phyloP scores from a whole-genome alignment of 2,888 invertebrate genomes.

The Phyllotreta striolata region DNA sequence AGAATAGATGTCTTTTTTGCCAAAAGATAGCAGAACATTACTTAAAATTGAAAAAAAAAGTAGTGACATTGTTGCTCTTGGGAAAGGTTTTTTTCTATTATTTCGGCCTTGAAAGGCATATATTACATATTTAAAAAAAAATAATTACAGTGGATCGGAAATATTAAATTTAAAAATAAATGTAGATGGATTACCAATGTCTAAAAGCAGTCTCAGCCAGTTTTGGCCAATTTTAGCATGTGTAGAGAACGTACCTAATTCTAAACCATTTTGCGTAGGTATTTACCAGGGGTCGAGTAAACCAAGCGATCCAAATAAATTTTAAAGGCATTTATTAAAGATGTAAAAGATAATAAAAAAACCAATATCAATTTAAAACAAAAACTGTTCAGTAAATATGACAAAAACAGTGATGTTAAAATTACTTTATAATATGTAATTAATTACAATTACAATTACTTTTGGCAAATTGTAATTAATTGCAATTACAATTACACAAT shows the following conservation, averaged over 20 bases:
- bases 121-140: not conserved
- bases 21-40: not conserved
- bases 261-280: slow-evolving; percentile 9
- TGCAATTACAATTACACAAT: too few relatives aligned
- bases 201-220: slow-evolving; percentile 1
- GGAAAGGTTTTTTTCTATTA: not conserved
- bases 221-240: slow-evolving; percentile 2
- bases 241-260: not conserved
- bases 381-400: not conserved
- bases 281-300: not conserved
- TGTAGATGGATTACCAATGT: slow-evolving; percentile 7
- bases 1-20: not conserved
- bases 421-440: too few relatives aligned
- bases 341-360: not conserved
- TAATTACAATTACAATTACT: too few relatives aligned
- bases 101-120: not conserved
- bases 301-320: not conserved
- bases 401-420: too few relatives aligned
- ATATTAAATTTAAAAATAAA: not conserved
- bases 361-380: not conserved
- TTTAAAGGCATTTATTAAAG: slow-evolving; percentile 2
- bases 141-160: slow-evolving; percentile 1
- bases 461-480: too few relatives aligned
- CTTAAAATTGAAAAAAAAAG: slow-evolving; percentile 6
- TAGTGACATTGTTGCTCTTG: not conserved